Evolutionary conservation across 1,140 invertebrate genomes (phyloP).

Genomic region (Ooceraea biroi): DNA sequence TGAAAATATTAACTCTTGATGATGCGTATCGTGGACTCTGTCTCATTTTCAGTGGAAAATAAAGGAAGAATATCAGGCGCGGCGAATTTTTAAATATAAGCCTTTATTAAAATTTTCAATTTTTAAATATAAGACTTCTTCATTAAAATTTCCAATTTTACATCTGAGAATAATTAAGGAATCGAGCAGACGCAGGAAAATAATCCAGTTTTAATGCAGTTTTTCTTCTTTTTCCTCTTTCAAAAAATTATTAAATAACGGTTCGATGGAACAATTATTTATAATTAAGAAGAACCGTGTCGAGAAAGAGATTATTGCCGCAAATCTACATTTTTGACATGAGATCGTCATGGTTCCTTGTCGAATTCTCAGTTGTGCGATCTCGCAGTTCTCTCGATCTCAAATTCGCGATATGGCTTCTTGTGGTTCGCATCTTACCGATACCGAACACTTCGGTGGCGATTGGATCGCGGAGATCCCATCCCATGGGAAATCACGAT

Average conservation of each 20-base stretch:
- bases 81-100: not conserved
- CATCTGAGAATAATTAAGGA: not conserved
- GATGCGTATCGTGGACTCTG: not conserved
- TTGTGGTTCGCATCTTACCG: not conserved
- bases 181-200: not conserved
- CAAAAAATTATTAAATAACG: not conserved
- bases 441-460: not conserved
- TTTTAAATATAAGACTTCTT: too few species aligned
- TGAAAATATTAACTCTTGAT: conserved; percentile 57
- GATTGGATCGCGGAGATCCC: not conserved
- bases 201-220: not conserved
- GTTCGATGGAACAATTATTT: not conserved
- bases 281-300: not conserved
- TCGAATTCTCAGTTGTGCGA: not conserved
- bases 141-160: not conserved
- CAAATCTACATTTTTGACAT: not conserved
- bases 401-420: not conserved
- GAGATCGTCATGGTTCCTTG: not conserved
- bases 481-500: conserved; percentile 52
- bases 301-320: too few species aligned
- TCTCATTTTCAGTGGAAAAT: conserved; percentile 17
- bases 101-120: not conserved
- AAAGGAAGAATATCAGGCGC: not conserved
- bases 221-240: conserved; percentile 3
- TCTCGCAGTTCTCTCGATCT: not conserved